Evolutionary conservation across 2,888 invertebrate genomes (phyloP).

Genomic region (Ormyrus rosae): DNA sequence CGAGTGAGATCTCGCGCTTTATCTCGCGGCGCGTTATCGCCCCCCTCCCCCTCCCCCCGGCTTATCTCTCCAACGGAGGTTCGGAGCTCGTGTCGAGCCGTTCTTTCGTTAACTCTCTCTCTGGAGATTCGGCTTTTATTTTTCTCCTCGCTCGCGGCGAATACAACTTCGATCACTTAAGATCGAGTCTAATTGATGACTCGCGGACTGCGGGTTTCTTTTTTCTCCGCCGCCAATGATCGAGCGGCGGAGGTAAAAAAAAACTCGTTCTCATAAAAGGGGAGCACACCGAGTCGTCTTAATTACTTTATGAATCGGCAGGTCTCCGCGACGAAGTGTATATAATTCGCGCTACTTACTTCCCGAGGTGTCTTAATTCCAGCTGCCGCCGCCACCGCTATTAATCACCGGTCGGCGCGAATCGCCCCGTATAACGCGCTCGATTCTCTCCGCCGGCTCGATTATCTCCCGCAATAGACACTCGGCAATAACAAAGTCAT

Average conservation of each 20-base stretch:
- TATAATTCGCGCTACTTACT: slow-evolving; percentile 23
- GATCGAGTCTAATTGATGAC: slow-evolving; percentile 43
- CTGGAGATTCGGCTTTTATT: too few species aligned
- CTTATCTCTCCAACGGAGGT: too few species aligned
- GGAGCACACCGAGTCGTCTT: background rate
- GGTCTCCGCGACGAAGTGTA: slow-evolving; percentile 9
- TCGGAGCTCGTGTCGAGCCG: too few species aligned
- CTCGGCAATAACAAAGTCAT: too few species aligned
- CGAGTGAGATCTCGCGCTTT: too few species aligned
- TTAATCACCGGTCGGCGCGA: slow-evolving; percentile 6
- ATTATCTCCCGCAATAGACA: background rate
- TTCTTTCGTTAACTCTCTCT: too few species aligned
- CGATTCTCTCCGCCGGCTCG: background rate
- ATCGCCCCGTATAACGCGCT: background rate
- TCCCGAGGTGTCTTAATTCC: slow-evolving; percentile 1
- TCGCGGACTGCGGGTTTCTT: background rate
- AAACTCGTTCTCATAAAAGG: slow-evolving; percentile 30
- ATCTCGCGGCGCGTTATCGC: too few species aligned
- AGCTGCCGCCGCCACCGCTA: background rate
- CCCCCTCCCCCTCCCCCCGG: too few species aligned
- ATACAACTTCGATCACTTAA: background rate
- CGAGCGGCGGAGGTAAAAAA: background rate
- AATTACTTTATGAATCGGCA: slow-evolving; percentile 34
- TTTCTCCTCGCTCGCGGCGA: too few species aligned
- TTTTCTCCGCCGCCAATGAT: background rate